Evolutionary conservation across 2,113 vertebrate genomes (phyloP).

Genomic region (Ophthalmolycus amberensis): DNA sequence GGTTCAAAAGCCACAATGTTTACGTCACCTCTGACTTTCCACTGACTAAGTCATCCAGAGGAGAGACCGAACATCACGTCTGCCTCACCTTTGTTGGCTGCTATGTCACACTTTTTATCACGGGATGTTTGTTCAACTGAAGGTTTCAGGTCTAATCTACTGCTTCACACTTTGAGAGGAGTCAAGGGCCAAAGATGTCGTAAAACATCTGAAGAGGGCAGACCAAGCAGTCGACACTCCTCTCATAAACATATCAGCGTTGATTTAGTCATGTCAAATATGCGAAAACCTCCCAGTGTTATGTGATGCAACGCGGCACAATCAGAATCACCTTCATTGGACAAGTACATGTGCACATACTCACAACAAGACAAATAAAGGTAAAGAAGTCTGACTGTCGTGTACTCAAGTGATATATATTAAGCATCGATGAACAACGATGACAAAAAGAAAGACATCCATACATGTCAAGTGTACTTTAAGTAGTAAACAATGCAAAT

Average conservation of each 20-base stretch:
- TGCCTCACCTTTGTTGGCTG: neutral
- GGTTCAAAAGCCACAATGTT: constrained; percentile 5
- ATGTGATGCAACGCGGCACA: neutral
- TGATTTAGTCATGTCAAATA: neutral
- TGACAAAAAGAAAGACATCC: no score
- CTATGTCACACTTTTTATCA: neutral
- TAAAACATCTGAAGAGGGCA: neutral
- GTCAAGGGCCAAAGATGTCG: no score
- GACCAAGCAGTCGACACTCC: neutral
- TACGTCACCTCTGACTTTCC: constrained; percentile 37
- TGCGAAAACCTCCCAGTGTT: neutral
- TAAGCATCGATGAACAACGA: no score
- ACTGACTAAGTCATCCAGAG: constrained; percentile 39
- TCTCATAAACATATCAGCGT: neutral
- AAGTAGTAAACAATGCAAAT: no score
- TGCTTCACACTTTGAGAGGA: neutral
- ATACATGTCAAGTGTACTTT: no score
- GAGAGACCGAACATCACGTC: constrained; percentile 20
- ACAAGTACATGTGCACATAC: no score
- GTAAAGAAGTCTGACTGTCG: no score
- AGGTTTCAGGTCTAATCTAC: no score
- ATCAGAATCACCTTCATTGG: neutral
- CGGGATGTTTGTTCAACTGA: neutral
- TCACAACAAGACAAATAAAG: no score
- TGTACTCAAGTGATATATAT: no score